Evolutionary conservation across 2,888 invertebrate genomes (phyloP), one percentile per base, ranked within the genome.

Genomic region (Charanyca ferruginea): DNA sequence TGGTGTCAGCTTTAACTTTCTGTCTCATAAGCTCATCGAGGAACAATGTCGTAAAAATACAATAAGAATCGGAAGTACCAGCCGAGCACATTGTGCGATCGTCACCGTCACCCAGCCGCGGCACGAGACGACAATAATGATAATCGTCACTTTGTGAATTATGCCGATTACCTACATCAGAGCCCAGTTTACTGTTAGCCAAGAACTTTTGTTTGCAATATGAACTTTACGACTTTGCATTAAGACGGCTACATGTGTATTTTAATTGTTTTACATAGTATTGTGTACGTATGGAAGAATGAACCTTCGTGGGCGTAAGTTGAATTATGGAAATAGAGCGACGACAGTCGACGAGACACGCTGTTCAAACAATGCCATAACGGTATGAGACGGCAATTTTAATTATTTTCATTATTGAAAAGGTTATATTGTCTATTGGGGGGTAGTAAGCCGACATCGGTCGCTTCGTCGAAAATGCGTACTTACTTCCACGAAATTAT

Each of bases 271-370:
- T 78, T 76, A 66, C 66, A 73, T 74, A 70, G 74, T 70, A 71
- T 73, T 71, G 73, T 81, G 69, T 82, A 80, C 77, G 80, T 83
- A 85, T 85, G 86, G 87, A 90, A 89, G 91, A 91, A 91, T 91
- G 91, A 87, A 84, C 81, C 48, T 76, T 73, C 84, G 92, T 92
- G 88, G 91, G 93, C 85, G 92, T 89, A 80, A 77, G 83, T 88
- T 90, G 92, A 92, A 90, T 91, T 94, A 94, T 93, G 93, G 91
- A 93, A 93, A 93, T 93, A 88, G 93, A 93, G 88, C 93, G 87
- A 80, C 85, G 89, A 86, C 88, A 83, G 85, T 58, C 83, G 68
- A 66, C 73, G 77, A 80, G 75, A 57, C 70, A 73, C 80, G 60
- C 73, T 87, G 86, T 88, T 89, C 90, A 93, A 93, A 94, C 93